phyloP scores from a whole-genome alignment of 2,888 invertebrate species.

The Netelia melanura region DNA sequence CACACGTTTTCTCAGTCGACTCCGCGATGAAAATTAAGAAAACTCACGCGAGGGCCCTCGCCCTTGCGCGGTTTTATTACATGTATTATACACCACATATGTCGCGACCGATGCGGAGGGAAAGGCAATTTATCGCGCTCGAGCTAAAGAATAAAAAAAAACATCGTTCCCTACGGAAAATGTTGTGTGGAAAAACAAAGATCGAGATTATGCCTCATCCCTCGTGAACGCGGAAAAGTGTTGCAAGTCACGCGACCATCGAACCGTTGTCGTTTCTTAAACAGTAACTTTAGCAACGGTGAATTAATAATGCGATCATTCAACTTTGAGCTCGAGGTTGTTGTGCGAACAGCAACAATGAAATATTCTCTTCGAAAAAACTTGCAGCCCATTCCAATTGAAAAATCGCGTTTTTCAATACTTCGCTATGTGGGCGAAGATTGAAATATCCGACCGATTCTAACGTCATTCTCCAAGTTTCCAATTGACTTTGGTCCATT shows the following conservation, averaged over 20 bases:
- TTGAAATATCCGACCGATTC: too few species aligned
- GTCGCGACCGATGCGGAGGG: conserved; percentile 24
- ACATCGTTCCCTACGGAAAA: conserved; percentile 44
- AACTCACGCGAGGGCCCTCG: conserved; percentile 76
- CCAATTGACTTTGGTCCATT: too few species aligned
- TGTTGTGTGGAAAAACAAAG: conserved; percentile 58
- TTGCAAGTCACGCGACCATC: conserved; percentile 61
- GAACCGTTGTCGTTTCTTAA: conserved; percentile 46
- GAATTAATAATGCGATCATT: conserved; percentile 49
- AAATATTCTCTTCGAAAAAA: too few species aligned
- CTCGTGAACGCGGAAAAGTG: conserved; percentile 54
- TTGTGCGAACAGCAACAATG: too few species aligned
- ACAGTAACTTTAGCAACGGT: conserved; percentile 33
- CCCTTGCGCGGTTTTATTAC: conserved; percentile 49
- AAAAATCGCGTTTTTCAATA: too few species aligned
- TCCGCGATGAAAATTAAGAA: conserved; percentile 75
- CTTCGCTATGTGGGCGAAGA: too few species aligned
- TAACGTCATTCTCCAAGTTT: too few species aligned
- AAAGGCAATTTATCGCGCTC: conserved; percentile 55
- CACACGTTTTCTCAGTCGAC: conserved; percentile 45
- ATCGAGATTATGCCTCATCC: conserved; percentile 64
- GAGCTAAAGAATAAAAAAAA: conserved; percentile 27
- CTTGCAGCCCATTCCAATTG: too few species aligned
- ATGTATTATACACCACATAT: conserved; percentile 52
- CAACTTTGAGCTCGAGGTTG: neutral